A percentile compares a stretch with the other conserved stretches of the same genome.
These are phyloP conservation scores for Cotesia typhae DNA, from an alignment of 1,140 invertebrate species.

Conservation along the genomic window DNA sequence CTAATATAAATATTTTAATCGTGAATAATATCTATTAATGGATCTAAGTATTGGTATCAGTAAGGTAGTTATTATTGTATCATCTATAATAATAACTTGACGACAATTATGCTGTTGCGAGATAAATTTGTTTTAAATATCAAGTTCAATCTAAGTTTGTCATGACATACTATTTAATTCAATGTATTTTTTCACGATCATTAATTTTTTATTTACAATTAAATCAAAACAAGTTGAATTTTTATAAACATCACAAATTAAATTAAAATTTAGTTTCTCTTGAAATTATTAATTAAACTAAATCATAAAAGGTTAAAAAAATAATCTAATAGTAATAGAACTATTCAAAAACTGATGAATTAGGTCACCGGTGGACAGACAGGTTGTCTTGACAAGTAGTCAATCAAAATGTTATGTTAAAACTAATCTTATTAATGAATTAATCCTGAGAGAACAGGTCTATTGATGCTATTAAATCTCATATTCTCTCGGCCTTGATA, in stretches of 20 bases:
- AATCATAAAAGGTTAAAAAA: conserved; percentile 13
- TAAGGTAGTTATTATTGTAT: conserved; percentile 13
- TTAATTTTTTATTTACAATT: neutral
- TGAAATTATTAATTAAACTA: neutral
- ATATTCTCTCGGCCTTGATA: neutral
- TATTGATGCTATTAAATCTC: neutral
- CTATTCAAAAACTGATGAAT: conserved; percentile 40
- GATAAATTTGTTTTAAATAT: conserved; percentile 26
- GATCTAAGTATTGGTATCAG: no score
- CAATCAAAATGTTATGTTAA: neutral
- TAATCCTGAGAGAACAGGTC: conserved; percentile 5
- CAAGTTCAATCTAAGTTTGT: conserved; percentile 29
- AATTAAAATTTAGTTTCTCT: neutral
- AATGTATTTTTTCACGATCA: neutral
- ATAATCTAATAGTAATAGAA: conserved; percentile 14
- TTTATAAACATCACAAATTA: no score
- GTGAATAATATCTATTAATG: no score
- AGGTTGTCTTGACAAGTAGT: conserved; percentile 52
- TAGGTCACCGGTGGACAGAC: conserved; percentile 53
- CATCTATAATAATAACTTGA: conserved; percentile 39
- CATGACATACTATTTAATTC: conserved; percentile 1
- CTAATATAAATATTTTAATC: no score
- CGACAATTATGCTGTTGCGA: conserved; percentile 20
- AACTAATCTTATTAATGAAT: neutral
- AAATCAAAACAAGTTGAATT: no score